Conservation (phyloP, 2,888 invertebrate genomes). For the Tortrix viridana region DNA sequence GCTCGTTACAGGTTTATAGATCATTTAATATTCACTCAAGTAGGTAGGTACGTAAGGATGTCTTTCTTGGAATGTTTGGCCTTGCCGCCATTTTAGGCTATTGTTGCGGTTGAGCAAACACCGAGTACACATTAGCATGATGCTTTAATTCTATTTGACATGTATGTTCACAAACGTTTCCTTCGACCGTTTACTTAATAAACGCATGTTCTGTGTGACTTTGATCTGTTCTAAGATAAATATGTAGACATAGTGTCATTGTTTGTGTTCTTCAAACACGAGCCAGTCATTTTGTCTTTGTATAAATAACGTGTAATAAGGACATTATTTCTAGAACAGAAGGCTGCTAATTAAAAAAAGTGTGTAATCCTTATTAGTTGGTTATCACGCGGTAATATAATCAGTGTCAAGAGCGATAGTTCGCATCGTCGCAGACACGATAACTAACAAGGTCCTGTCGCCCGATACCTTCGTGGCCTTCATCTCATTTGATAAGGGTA, state of each 20-base stretch:
- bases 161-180: conserved; percentile 27
- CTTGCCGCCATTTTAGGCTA: conserved; percentile 10
- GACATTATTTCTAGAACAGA: too few relatives aligned
- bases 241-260: not conserved
- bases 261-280: conserved; percentile 1
- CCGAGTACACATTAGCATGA: conserved; percentile 1
- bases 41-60: not conserved
- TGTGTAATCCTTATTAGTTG: too few relatives aligned
- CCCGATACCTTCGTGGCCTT: not conserved
- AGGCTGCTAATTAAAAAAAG: too few relatives aligned
- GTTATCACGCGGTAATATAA: conserved; percentile 5
- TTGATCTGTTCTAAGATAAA: conserved; percentile 5
- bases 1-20: conserved; percentile 8
- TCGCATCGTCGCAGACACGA: conserved; percentile 2
- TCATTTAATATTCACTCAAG: conserved; percentile 14
- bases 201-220: conserved; percentile 13
- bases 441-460: not conserved
- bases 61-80: conserved; percentile 17
- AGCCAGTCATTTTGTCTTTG: conserved; percentile 3
- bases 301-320: too few relatives aligned
- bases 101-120: conserved; percentile 16
- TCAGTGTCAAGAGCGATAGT: conserved; percentile 25
- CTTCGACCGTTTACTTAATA: conserved; percentile 9
- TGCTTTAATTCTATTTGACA: conserved; percentile 23
- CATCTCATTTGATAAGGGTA: conserved; percentile 21